A percentile compares a stretch with the other conserved stretches of the same genome.
Evolutionary conservation across 1,140 invertebrate species (phyloP).

Genomic region (Paramacrobiotus metropolitanus): DNA sequence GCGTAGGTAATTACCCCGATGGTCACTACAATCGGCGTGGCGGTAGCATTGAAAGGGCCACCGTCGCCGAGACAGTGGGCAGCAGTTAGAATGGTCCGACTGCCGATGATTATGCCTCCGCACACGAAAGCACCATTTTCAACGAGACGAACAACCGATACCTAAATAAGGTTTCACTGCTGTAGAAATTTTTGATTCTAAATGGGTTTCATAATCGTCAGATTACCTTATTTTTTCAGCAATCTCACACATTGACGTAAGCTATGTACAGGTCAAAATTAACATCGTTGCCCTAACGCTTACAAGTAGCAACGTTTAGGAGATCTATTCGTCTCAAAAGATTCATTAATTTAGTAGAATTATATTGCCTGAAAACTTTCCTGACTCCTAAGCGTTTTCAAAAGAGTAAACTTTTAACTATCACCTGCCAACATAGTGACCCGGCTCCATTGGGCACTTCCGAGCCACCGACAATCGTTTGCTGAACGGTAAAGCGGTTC

Average conservation of each 20-base stretch:
- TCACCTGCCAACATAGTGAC: not conserved
- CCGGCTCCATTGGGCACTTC: not conserved
- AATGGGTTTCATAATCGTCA: too few species aligned
- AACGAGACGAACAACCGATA: not conserved
- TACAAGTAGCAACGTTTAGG: not conserved
- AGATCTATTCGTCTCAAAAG: too few species aligned
- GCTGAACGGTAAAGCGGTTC: not conserved
- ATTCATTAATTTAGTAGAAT: too few species aligned
- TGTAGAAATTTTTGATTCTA: not conserved
- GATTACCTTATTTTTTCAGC: too few species aligned
- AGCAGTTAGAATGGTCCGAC: not conserved
- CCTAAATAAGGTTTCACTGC: not conserved
- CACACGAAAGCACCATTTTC: not conserved
- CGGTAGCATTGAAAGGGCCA: not conserved
- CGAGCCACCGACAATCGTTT: not conserved
- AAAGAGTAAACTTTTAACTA: not conserved
- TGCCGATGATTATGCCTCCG: not conserved
- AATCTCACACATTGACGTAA: not conserved
- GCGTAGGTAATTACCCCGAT: not conserved
- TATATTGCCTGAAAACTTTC: not conserved
- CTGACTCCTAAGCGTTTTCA: not conserved
- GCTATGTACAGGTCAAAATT: not conserved
- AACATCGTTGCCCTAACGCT: not conserved
- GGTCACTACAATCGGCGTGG: not conserved
- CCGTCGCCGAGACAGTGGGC: not conserved